These are phyloP conservation scores for Epistrophe grossulariae DNA, from an alignment of 2,888 invertebrate species.

Conservation along the genomic window DNA sequence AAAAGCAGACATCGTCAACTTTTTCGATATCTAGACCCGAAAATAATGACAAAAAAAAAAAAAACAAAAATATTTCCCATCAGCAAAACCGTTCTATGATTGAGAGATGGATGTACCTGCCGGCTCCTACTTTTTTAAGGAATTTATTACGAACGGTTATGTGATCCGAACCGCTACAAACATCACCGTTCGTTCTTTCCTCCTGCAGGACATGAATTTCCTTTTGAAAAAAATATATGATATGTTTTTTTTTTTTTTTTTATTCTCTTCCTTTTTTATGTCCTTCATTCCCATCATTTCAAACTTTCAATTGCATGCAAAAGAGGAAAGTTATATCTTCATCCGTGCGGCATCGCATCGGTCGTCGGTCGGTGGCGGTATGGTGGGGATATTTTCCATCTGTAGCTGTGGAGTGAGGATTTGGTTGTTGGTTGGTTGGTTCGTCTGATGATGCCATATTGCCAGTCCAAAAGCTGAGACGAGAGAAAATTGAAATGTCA, in stretches of 20 bases:
- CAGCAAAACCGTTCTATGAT: conserved; percentile 31
- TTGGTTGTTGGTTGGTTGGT: not conserved
- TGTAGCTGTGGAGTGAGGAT: not conserved
- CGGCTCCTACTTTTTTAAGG: conserved; percentile 42
- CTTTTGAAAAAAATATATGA: conserved; percentile 19
- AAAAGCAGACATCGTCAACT: conserved; percentile 55
- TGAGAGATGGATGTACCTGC: conserved; percentile 49
- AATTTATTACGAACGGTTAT: conserved; percentile 69
- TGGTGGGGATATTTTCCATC: not conserved
- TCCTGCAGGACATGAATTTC: conserved; percentile 68
- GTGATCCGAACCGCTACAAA: conserved; percentile 33
- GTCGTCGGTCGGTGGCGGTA: not conserved
- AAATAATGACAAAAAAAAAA: conserved; percentile 20
- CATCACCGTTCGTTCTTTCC: not conserved
- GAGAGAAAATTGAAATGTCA: conserved; percentile 76
- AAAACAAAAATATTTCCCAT: conserved; percentile 9
- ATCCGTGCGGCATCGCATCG: conserved; percentile 27
- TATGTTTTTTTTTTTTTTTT: conserved; percentile 17
- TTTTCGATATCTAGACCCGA: conserved; percentile 59
- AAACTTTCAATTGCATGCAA: conserved; percentile 63
- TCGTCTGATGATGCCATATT: conserved; percentile 16
- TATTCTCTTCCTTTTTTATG: not conserved
- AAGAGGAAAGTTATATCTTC: conserved; percentile 48
- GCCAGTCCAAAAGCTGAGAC: conserved; percentile 42
- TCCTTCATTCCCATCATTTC: conserved; percentile 26